These are phyloP conservation scores for Salarias fasciatus DNA, from an alignment of 2,797 vertebrate species.

Conservation along the genomic window DNA sequence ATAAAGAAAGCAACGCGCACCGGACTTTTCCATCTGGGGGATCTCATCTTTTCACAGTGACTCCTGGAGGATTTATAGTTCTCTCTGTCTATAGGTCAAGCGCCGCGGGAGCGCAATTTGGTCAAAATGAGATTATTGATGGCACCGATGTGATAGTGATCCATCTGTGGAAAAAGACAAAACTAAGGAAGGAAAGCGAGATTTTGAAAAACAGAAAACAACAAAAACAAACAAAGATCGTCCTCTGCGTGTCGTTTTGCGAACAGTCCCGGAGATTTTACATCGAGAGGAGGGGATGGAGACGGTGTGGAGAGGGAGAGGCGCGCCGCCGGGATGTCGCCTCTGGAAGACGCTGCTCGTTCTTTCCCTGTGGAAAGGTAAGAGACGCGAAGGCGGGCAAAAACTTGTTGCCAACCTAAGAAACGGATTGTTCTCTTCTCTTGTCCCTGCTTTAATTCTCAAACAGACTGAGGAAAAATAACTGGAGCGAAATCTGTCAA, in stretches of 20 bases:
- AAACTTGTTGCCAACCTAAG: slow-evolving; percentile 63
- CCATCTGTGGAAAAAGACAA: slow-evolving; percentile 5
- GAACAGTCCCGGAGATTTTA: slow-evolving; percentile 45
- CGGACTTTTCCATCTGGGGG: slow-evolving; percentile 32
- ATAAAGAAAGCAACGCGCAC: slow-evolving; percentile 26
- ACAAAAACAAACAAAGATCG: too few relatives aligned
- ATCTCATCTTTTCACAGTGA: too few relatives aligned
- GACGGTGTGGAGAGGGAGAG: slow-evolving; percentile 37
- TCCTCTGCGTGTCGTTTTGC: neutral
- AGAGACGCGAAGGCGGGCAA: slow-evolving; percentile 18
- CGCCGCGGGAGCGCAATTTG: slow-evolving; percentile 50
- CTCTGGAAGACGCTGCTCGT: slow-evolving; percentile 68
- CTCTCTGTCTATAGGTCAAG: slow-evolving; percentile 42
- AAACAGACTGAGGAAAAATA: neutral
- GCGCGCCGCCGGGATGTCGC: slow-evolving; percentile 50
- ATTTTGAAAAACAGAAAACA: neutral
- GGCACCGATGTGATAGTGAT: slow-evolving; percentile 52
- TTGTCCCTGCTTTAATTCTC: neutral
- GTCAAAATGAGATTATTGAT: slow-evolving; percentile 62
- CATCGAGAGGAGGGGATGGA: slow-evolving; percentile 59
- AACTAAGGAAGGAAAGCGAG: neutral
- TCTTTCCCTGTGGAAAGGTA: slow-evolving; percentile 73
- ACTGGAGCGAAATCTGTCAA: neutral
- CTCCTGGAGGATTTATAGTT: slow-evolving; percentile 65
- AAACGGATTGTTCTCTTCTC: neutral